phyloP scores from a whole-genome alignment of 2,888 invertebrate genomes.

The Herminia tarsipennalis region DNA sequence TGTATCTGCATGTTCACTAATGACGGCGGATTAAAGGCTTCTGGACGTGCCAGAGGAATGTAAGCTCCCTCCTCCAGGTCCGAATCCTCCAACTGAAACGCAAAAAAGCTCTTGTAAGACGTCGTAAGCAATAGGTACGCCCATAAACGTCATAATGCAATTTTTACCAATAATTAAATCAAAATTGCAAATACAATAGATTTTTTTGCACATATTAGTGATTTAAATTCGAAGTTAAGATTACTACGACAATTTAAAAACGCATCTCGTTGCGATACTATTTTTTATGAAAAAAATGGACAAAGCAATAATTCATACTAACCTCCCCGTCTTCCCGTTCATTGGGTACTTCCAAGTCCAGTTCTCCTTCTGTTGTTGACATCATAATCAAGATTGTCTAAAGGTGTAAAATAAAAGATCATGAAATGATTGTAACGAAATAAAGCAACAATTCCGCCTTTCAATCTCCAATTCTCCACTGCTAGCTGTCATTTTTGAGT shows the following conservation, averaged over 20 bases:
- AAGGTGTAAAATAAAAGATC: slow-evolving; percentile 53
- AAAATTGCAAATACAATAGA: neutral
- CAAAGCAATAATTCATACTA: slow-evolving; percentile 58
- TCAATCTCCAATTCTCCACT: slow-evolving; percentile 37
- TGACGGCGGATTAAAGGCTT: slow-evolving; percentile 80
- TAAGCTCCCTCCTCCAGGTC: slow-evolving; percentile 84
- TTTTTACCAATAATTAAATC: neutral
- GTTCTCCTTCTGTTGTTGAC: slow-evolving; percentile 87
- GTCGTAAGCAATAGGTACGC: slow-evolving; percentile 3
- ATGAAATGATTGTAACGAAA: slow-evolving; percentile 63
- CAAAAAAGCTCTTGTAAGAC: slow-evolving; percentile 14
- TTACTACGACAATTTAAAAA: too few relatives aligned
- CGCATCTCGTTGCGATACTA: neutral
- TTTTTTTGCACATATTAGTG: neutral
- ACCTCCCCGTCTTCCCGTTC: slow-evolving; percentile 90
- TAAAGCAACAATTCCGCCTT: slow-evolving; percentile 63
- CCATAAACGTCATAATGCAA: neutral
- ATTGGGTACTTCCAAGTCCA: slow-evolving; percentile 84
- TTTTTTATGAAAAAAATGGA: slow-evolving; percentile 13
- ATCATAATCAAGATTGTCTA: slow-evolving; percentile 63
- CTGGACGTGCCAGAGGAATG: slow-evolving; percentile 85
- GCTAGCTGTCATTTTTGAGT: slow-evolving; percentile 53
- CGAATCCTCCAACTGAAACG: slow-evolving; percentile 77
- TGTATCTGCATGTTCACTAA: slow-evolving; percentile 83
- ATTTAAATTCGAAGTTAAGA: neutral